A percentile compares a stretch with the other conserved stretches of the same genome.
phyloP scores from a whole-genome alignment of 2,888 invertebrate genomes.

The Synergus umbraculus region DNA sequence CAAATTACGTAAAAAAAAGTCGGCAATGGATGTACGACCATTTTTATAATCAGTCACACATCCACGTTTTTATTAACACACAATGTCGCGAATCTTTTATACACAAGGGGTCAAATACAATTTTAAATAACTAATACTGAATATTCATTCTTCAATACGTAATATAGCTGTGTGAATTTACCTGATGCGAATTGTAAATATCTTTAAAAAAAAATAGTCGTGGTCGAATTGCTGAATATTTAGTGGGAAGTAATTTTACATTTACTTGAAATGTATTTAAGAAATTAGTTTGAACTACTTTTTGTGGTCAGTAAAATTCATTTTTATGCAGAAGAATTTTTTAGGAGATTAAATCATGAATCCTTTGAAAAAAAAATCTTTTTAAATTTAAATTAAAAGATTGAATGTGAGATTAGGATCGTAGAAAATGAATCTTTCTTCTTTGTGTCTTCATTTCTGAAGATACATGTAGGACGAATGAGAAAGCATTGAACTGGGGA shows the following conservation, averaged over 20 bases:
- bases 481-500: neutral
- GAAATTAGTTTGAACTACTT: neutral
- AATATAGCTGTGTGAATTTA: neutral
- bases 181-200: neutral
- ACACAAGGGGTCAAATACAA: constrained; percentile 23
- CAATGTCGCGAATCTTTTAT: constrained; percentile 3
- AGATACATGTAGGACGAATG: neutral
- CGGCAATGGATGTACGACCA: neutral
- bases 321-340: neutral
- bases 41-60: constrained; percentile 7
- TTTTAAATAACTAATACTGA: constrained; percentile 7
- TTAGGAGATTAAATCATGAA: neutral
- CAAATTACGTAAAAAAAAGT: constrained; percentile 25
- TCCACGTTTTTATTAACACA: constrained; percentile 22
- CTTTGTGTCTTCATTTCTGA: neutral
- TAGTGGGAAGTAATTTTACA: neutral
- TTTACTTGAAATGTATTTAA: neutral
- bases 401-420: neutral
- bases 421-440: neutral
- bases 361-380: neutral
- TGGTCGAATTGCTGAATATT: neutral
- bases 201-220: neutral
- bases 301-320: neutral
- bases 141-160: constrained; percentile 6
- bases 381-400: neutral